Evolutionary conservation across 2,113 vertebrate genomes (phyloP), one percentile per base, ranked within the genome.

Genomic region (Corythoichthys intestinalis): DNA sequence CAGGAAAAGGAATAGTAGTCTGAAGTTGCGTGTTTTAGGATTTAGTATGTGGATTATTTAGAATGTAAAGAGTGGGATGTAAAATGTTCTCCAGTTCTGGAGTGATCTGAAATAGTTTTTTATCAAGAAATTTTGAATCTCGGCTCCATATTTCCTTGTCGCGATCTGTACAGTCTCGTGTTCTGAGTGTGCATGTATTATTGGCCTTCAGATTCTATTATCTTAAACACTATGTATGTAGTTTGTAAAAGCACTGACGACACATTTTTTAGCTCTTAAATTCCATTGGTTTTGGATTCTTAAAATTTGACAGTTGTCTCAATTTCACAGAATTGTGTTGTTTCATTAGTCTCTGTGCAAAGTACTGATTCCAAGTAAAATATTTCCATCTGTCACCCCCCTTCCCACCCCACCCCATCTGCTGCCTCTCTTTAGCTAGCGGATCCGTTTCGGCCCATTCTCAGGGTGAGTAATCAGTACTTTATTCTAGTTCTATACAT

Each of bases 401-500:
- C 89, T 91, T 28, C 20, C 20, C 20, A 28, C 20, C 20, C 20
- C 20, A 28, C 20, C 20, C 20, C 20, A 28, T 91, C 87, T 92
- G 90, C 91, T 90, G 92, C 44, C 20, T 44, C 12, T 86, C 87
- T 90, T 82, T 87, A 99, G 97, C 90, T 99, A 93, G 94, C 97
- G 82, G 97, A 99, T 93, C 96, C 96, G 67, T 99, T 98, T 93
- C 94, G 96, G 86, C 96, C 96, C 76, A 94, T 98, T 93, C 89
- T 97, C 91, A 96, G 96, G 95, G 97, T 99, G 94, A 86, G 91
- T 90, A 76, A 85, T 91, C 67, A 13, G 67, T 44, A 28, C 50
- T 72, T 72, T 87, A 38, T 84, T 44, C 0, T n/a, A 20, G 6
- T 54, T 54, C 20, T 28, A 17, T n/a, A n/a, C n/a, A 2, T n/a